phyloP scores from a whole-genome alignment of 2,113 vertebrate genomes.

The Motacilla tschutschensis region DNA sequence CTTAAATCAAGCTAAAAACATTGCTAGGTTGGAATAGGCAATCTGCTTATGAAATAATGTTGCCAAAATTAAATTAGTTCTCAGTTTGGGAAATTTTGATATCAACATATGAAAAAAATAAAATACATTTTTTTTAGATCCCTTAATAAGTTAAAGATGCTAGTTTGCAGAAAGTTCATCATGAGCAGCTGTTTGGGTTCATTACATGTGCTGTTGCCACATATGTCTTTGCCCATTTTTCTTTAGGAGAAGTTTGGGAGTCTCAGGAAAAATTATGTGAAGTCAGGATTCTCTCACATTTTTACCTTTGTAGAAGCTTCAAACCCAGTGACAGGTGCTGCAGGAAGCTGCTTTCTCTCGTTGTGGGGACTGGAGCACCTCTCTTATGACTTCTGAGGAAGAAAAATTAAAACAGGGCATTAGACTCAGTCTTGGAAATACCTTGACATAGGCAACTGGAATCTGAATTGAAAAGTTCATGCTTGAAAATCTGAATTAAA shows the following conservation, averaged over 20 bases:
- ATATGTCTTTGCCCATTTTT: background rate
- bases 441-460: background rate
- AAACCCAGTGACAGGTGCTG: background rate
- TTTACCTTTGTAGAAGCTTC: background rate
- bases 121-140: background rate
- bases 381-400: background rate
- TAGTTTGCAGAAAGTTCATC: background rate
- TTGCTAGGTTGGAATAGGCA: background rate
- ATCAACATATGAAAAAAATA: background rate
- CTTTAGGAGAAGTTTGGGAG: background rate
- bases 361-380: background rate
- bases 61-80: background rate
- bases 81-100: background rate
- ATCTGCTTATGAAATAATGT: background rate
- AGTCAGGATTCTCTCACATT: background rate
- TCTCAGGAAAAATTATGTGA: background rate
- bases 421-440: background rate
- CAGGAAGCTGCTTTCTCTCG: background rate
- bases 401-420: background rate
- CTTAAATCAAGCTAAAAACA: background rate
- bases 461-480: background rate
- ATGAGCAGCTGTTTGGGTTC: background rate
- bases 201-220: background rate
- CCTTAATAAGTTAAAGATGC: background rate
- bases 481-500: background rate